Evolutionary conservation across 2,113 vertebrate genomes (phyloP).

Genomic region (Solea senegalensis): DNA sequence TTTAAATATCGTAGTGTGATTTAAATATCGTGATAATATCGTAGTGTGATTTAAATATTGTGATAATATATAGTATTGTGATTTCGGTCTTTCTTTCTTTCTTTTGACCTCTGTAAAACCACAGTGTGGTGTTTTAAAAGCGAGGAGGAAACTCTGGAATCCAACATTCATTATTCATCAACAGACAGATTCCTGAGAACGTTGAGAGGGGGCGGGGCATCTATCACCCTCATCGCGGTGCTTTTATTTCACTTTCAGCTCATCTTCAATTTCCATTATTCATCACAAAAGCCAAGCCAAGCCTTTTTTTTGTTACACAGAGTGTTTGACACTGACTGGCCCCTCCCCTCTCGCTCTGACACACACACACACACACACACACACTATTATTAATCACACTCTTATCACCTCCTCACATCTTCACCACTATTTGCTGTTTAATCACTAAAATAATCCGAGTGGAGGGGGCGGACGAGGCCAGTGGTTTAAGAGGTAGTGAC

Average conservation of each 20-base stretch:
- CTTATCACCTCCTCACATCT: conserved; percentile 77
- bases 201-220: conserved; percentile 35
- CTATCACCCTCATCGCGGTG: conserved; percentile 71
- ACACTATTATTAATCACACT: conserved; percentile 82
- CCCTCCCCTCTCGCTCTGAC: conserved; percentile 46
- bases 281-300: conserved; percentile 76
- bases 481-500: conserved; percentile 8
- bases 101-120: conserved; percentile 56
- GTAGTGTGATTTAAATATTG: too few species aligned
- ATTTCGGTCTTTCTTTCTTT: too few species aligned
- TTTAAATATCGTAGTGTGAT: too few species aligned
- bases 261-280: conserved; percentile 83
- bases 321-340: conserved; percentile 71
- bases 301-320: conserved; percentile 73
- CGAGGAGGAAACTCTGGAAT: conserved; percentile 58
- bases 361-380: conserved; percentile 36
- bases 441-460: conserved; percentile 85
- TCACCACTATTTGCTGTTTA: conserved; percentile 82
- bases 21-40: too few species aligned
- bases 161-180: conserved; percentile 75
- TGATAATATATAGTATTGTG: too few species aligned
- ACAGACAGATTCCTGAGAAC: conserved; percentile 49
- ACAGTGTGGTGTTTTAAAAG: conserved; percentile 54
- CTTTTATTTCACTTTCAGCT: conserved; percentile 77
- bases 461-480: conserved; percentile 40